These are phyloP conservation scores for Vipera ursinii DNA, from an alignment of 2,797 vertebrate species.

Conservation along the genomic window DNA sequence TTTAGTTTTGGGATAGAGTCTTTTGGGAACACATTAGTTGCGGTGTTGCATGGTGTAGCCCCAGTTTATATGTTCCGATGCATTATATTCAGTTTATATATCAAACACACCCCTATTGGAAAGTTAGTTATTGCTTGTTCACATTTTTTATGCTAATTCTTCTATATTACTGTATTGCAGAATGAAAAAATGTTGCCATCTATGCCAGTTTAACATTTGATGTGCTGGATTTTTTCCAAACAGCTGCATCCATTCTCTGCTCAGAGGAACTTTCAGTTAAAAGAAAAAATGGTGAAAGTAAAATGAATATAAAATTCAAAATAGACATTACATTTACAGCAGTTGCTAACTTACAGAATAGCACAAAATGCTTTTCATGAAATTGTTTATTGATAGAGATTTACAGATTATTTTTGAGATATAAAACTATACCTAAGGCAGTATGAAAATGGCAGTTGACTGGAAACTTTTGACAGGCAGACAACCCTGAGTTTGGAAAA, in stretches of 20 bases:
- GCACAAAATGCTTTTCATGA: not conserved
- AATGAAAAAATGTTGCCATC: conserved; percentile 20
- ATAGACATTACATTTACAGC: not conserved
- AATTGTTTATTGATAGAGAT: not conserved
- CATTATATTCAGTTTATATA: not conserved
- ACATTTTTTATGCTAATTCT: conserved; percentile 17
- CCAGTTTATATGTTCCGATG: not conserved
- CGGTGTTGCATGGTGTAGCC: not conserved
- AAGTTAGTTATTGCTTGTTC: not conserved
- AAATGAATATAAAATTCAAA: not conserved
- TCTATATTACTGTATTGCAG: not conserved
- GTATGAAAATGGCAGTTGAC: not conserved
- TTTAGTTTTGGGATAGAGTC: not conserved
- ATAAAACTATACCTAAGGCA: not conserved
- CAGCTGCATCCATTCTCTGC: not conserved
- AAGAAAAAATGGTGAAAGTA: not conserved
- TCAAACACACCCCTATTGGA: not conserved
- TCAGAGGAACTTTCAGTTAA: not conserved
- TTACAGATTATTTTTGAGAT: not conserved
- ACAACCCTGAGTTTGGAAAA: not conserved
- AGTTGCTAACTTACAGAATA: not conserved
- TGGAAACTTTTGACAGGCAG: not conserved
- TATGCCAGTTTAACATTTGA: not conserved
- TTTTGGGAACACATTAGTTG: not conserved
- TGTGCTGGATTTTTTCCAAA: conserved; percentile 7